Conservation (phyloP, 2,888 invertebrate genomes). For the Trissoscelio sp. region DNA sequence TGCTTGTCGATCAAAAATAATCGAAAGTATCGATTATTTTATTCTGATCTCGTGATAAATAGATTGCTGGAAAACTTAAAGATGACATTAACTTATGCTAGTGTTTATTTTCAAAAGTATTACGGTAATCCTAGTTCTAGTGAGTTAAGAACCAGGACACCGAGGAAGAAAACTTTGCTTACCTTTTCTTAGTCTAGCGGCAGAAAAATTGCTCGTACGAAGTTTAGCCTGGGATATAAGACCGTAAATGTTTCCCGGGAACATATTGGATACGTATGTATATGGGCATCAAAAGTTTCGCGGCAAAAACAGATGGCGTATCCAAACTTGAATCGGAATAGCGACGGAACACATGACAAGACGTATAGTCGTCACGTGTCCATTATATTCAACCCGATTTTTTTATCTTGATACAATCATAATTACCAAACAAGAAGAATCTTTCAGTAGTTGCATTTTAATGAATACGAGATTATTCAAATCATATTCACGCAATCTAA, state of each 20-base stretch:
- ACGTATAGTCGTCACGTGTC: slow-evolving; percentile 44
- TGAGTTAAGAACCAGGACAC: slow-evolving; percentile 53
- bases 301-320: slow-evolving; percentile 30
- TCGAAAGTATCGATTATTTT: slow-evolving; percentile 30
- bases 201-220: slow-evolving; percentile 47
- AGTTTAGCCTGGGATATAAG: slow-evolving; percentile 40
- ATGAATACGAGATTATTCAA: slow-evolving; percentile 49
- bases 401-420: slow-evolving; percentile 40
- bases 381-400: slow-evolving; percentile 30
- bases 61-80: slow-evolving; percentile 32
- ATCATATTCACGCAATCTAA: slow-evolving; percentile 38
- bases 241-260: slow-evolving; percentile 37
- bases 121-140: slow-evolving; percentile 37
- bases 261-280: slow-evolving; percentile 37
- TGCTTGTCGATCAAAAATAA: too few relatives aligned
- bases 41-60: not conserved
- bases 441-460: slow-evolving; percentile 52
- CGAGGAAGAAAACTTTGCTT: slow-evolving; percentile 39
- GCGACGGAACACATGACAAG: slow-evolving; percentile 35
- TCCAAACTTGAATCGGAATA: slow-evolving; percentile 15
- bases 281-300: slow-evolving; percentile 33
- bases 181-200: slow-evolving; percentile 20
- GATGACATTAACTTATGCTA: slow-evolving; percentile 49
- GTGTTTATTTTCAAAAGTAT: slow-evolving; percentile 49
- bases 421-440: slow-evolving; percentile 34